Base-by-base conservation (phyloP, 2,888 invertebrate species). In the Molanna angustata region DNA sequence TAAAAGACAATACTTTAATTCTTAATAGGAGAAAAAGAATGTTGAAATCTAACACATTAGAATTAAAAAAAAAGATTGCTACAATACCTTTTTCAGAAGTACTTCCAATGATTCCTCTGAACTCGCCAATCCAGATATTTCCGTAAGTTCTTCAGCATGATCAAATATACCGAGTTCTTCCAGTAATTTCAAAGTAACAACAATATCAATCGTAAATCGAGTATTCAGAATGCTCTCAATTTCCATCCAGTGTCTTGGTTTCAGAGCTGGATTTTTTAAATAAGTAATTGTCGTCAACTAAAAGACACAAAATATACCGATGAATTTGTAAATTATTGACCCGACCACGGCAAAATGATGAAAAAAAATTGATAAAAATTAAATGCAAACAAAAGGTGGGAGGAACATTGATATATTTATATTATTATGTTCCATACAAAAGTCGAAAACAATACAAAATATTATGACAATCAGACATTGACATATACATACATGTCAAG, bases 81-180 rank as follows among this genome's bases (percentile, higher is more conserved):
- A 7, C 11, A 27, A 27, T 62, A 84, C 86, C 77, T 86, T 90
- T 64, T 86, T 88, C 4, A 94, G 73, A 64, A 94, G 78, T 4
- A 74, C 72, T 69, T 94, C 94, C 9, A 94, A 76, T 4, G 87
- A 86, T 2, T 87, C 86, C 67, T 95, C 94, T 2, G 93, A 91
- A 62, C 89, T 91, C 0, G 94, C 94, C 66, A 91, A 89, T 0
- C 86, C 87, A 0, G 93, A 88, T 6, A 94, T 83, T 65, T 94
- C 91, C 82, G 88, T 86, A 13, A 95, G 69, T 56, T 86, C 83
- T 7, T 86, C 82, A 0, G 84, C 81, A 62, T 83, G 82, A 43
- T 82, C 80, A 69, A 92, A 92, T 0, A 86, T 87, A n/a, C 85
- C 80, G 3, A 87, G 73, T 1, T 85, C 81, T 54, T 88, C 86